Evolutionary conservation across 2,113 vertebrate genomes (phyloP).

Genomic region (Petrocephalus zakoni): DNA sequence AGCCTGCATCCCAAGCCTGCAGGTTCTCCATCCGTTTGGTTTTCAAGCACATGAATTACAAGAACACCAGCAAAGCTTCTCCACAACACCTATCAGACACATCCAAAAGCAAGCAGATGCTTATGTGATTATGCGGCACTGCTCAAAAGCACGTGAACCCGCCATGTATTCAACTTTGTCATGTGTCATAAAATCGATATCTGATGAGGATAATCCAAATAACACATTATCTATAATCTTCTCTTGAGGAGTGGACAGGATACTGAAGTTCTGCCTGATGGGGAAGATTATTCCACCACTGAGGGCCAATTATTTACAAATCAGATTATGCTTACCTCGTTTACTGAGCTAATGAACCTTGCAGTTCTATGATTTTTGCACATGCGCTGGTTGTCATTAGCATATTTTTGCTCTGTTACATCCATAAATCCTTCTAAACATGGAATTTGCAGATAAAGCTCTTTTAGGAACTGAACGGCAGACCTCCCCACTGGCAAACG

Average conservation of each 20-base stretch:
- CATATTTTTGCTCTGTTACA: background rate
- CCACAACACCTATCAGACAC: background rate
- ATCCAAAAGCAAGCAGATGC: background rate
- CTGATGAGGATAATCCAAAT: background rate
- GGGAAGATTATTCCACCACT: background rate
- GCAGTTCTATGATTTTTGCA: background rate
- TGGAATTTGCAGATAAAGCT: background rate
- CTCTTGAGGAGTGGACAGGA: constrained; percentile 1
- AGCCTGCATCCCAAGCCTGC: background rate
- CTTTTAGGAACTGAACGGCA: background rate
- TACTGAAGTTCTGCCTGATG: background rate
- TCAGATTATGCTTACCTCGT: background rate
- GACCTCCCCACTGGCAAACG: background rate
- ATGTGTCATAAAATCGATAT: background rate
- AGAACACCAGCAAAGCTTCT: background rate
- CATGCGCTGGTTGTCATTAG: background rate
- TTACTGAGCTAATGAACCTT: constrained; percentile 10
- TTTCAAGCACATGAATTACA: background rate
- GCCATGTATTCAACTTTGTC: background rate
- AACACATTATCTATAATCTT: background rate
- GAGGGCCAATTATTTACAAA: constrained; percentile 4
- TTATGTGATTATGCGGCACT: background rate
- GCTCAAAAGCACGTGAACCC: background rate
- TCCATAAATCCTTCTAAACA: constrained; percentile 1
- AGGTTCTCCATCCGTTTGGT: background rate